phyloP scores from a whole-genome alignment of 2,888 invertebrate genomes.

The Drosophila pseudotalamancana region DNA sequence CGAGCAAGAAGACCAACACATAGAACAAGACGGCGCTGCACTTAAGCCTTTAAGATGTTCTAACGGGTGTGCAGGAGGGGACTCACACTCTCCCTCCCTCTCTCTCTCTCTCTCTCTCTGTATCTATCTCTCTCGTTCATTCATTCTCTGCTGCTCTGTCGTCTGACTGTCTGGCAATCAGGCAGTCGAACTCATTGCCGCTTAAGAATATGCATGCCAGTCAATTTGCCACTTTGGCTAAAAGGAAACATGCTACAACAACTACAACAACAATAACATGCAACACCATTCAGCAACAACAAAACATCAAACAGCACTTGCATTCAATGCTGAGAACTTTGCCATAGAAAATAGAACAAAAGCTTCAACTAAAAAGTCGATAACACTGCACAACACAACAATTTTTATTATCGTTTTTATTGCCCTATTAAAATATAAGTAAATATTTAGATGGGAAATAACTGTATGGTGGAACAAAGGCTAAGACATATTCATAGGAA shows the following conservation, averaged over 20 bases:
- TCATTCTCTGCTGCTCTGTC: slow-evolving; percentile 10
- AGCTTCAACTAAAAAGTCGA: slow-evolving; percentile 57
- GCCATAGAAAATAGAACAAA: slow-evolving; percentile 73
- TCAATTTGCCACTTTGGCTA: slow-evolving; percentile 81
- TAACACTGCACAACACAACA: slow-evolving; percentile 52
- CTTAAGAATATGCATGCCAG: slow-evolving; percentile 74
- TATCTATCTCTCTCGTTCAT: neutral
- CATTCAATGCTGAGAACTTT: slow-evolving; percentile 63
- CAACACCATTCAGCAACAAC: slow-evolving; percentile 31
- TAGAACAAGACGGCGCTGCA: slow-evolving; percentile 47
- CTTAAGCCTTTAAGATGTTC: slow-evolving; percentile 74
- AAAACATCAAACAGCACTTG: slow-evolving; percentile 68
- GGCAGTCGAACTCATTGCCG: slow-evolving; percentile 54
- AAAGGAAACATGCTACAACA: slow-evolving; percentile 73
- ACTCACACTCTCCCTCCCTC: slow-evolving; percentile 1
- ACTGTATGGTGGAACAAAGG: too few relatives aligned
- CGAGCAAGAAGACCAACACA: neutral
- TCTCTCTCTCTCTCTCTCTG: neutral
- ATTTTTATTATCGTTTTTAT: neutral
- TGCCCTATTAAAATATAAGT: too few relatives aligned
- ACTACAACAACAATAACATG: slow-evolving; percentile 31
- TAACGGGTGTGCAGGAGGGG: slow-evolving; percentile 4
- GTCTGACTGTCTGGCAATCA: slow-evolving; percentile 56
- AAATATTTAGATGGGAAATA: too few relatives aligned
- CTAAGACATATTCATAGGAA: too few relatives aligned